Evolutionary conservation across 2,113 vertebrate genomes (phyloP).

Genomic region (Myiozetetes cayanensis): DNA sequence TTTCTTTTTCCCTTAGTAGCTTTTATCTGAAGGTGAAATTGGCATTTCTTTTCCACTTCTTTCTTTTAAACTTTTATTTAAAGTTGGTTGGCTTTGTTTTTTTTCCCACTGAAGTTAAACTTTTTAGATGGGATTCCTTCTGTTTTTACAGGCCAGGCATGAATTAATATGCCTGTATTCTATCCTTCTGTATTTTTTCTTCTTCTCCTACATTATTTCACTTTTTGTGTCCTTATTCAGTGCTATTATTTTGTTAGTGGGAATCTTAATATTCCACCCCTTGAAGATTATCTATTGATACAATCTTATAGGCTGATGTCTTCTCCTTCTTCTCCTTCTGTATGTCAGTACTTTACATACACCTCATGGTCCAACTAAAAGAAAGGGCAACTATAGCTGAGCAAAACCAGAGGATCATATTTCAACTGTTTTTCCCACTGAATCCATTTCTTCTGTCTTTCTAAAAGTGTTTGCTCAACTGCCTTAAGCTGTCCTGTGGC

Average conservation of each 20-base stretch:
- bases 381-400: not conserved
- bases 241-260: not conserved
- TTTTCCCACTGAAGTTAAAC: not conserved
- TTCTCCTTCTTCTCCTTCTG: not conserved
- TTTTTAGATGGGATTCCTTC: not conserved
- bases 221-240: not conserved
- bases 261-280: not conserved
- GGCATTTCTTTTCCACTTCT: not conserved
- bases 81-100: not conserved
- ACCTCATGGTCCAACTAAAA: too few species aligned
- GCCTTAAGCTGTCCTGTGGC: not conserved
- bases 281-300: not conserved
- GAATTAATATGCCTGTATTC: not conserved
- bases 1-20: conserved; percentile 48
- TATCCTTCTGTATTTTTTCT: not conserved
- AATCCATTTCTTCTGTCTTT: not conserved
- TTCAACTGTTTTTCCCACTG: not conserved
- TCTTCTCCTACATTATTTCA: not conserved
- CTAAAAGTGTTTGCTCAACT: not conserved
- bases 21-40: conserved; percentile 60
- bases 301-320: not conserved
- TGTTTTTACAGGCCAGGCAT: not conserved
- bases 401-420: rapidly evolving
- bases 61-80: not conserved
- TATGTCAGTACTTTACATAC: not conserved